phyloP scores from a whole-genome alignment of 2,888 invertebrate species.

The Drosophila ustulata region DNA sequence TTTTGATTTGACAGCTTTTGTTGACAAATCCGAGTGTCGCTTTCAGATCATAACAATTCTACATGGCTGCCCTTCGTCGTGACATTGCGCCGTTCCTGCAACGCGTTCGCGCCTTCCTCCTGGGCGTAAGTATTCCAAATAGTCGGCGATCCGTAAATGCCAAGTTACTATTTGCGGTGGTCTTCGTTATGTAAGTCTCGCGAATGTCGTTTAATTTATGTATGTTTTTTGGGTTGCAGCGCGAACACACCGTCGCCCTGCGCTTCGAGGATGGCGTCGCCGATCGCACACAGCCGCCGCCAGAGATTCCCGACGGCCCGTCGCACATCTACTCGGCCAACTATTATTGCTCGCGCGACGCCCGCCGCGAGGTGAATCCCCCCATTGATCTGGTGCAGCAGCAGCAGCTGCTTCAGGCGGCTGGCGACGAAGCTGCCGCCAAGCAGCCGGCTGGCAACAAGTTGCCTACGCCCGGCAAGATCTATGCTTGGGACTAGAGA shows the following conservation, averaged over 20 bases:
- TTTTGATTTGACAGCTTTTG: constrained; percentile 48
- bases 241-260: constrained; percentile 87
- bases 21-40: constrained; percentile 36
- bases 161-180: not conserved
- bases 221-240: constrained; percentile 84
- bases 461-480: constrained; percentile 87
- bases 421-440: constrained; percentile 69
- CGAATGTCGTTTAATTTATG: constrained; percentile 7
- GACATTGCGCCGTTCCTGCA: constrained; percentile 89
- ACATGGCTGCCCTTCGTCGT: constrained; percentile 86
- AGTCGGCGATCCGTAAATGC: not conserved
- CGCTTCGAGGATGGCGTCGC: constrained; percentile 89
- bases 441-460: constrained; percentile 67
- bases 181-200: constrained; percentile 74
- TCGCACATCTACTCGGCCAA: constrained; percentile 91
- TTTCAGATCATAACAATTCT: constrained; percentile 28
- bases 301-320: constrained; percentile 92
- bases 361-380: constrained; percentile 89
- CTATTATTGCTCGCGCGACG: constrained; percentile 94
- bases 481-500: constrained; percentile 86
- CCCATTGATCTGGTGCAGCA: constrained; percentile 81
- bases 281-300: constrained; percentile 92
- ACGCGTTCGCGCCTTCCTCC: constrained; percentile 87
- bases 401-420: constrained; percentile 59
- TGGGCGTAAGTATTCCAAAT: constrained; percentile 87